phyloP scores from a whole-genome alignment of 2,113 vertebrate species.

The Otis tarda region DNA sequence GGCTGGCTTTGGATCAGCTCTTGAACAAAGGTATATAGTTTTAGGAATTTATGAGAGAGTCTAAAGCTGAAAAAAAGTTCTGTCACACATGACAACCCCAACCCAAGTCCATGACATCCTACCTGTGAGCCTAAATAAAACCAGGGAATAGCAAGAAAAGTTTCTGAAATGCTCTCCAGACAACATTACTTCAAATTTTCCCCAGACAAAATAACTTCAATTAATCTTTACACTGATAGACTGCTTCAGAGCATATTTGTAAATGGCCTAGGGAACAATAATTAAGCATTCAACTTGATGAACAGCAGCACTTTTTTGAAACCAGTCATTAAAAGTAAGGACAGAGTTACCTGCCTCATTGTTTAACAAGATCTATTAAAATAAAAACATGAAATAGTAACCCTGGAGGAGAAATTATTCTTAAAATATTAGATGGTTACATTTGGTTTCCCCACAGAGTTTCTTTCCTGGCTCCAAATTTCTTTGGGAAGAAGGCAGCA shows the following conservation, averaged over 20 bases:
- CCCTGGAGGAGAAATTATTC: conserved; percentile 53
- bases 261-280: conserved; percentile 57
- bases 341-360: conserved; percentile 50
- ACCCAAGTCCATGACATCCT: neutral
- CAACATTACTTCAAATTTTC: conserved; percentile 25
- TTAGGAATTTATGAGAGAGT: neutral
- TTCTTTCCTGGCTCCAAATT: neutral
- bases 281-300: conserved; percentile 70
- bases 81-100: neutral
- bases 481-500: neutral
- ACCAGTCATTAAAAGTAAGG: conserved; percentile 57
- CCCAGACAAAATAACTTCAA: conserved; percentile 56
- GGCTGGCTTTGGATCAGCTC: neutral
- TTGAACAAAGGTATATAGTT: neutral
- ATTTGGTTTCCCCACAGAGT: conserved; percentile 23
- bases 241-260: conserved; percentile 37
- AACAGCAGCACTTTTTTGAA: conserved; percentile 50
- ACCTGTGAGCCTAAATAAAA: neutral
- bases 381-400: conserved; percentile 53
- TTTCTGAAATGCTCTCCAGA: conserved; percentile 37
- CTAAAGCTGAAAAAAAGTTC: neutral
- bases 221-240: conserved; percentile 67
- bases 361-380: conserved; percentile 63
- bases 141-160: neutral
- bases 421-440: conserved; percentile 45